phyloP scores from a whole-genome alignment of 2,888 invertebrate genomes.

The Nezara viridula region DNA sequence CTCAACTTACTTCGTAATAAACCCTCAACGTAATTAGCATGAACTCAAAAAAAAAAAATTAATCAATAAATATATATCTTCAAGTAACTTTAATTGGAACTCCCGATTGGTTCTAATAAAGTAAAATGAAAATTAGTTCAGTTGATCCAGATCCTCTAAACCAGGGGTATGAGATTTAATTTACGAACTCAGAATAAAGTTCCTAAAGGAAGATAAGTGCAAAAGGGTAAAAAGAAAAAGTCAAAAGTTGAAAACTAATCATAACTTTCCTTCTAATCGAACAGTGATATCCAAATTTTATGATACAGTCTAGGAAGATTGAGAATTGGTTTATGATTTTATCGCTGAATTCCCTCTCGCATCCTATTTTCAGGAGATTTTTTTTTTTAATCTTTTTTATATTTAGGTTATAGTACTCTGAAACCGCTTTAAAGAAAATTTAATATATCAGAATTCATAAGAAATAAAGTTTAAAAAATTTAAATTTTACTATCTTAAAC shows the following conservation, averaged over 20 bases:
- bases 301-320: not conserved
- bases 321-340: conserved; percentile 5
- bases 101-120: not conserved
- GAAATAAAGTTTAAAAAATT: too few relatives aligned
- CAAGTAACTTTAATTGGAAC: not conserved
- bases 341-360: not conserved
- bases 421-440: too few relatives aligned
- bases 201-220: not conserved
- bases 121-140: not conserved
- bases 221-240: not conserved
- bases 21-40: too few relatives aligned
- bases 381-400: not conserved
- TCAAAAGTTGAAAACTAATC: not conserved
- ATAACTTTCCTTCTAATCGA: conserved; percentile 6
- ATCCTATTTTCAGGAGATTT: not conserved
- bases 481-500: too few relatives aligned
- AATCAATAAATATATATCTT: too few relatives aligned
- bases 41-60: too few relatives aligned
- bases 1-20: too few relatives aligned
- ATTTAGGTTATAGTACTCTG: too few relatives aligned
- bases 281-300: conserved; percentile 5
- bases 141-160: not conserved
- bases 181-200: not conserved
- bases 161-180: not conserved
- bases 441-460: too few relatives aligned